Evolutionary conservation across 1,140 invertebrate genomes (phyloP).

Genomic region (Drosophila varians): DNA sequence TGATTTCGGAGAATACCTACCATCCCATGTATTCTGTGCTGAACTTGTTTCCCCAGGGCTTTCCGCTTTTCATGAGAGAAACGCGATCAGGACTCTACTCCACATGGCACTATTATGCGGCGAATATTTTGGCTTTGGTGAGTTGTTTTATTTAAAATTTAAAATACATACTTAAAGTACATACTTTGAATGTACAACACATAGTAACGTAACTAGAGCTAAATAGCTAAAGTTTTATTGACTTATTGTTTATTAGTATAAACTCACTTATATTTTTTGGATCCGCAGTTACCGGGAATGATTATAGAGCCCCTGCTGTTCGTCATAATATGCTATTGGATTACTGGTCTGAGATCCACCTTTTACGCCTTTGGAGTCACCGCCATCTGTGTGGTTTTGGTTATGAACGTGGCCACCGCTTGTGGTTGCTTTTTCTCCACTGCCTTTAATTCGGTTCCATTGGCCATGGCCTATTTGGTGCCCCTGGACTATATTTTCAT

Average conservation of each 20-base stretch:
- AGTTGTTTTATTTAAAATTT: conserved; percentile 70
- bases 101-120: conserved; percentile 89
- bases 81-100: conserved; percentile 90
- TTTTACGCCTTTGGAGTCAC: conserved; percentile 89
- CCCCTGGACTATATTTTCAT: conserved; percentile 94
- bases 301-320: conserved; percentile 91
- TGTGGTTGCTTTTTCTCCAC: conserved; percentile 94
- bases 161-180: too few species aligned
- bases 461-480: conserved; percentile 92
- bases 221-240: too few species aligned
- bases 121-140: conserved; percentile 91
- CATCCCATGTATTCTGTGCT: conserved; percentile 93
- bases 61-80: conserved; percentile 91
- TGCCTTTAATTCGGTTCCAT: conserved; percentile 90
- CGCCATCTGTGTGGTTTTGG: conserved; percentile 87
- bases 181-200: too few species aligned
- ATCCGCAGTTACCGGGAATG: conserved; percentile 90
- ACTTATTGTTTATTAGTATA: background rate
- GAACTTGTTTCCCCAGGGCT: conserved; percentile 90
- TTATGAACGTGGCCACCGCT: conserved; percentile 92
- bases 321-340: conserved; percentile 90
- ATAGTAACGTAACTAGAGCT: too few species aligned
- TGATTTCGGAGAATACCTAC: conserved; percentile 94
- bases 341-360: conserved; percentile 88
- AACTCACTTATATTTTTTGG: background rate